A percentile compares a stretch with the other conserved stretches of the same genome.
Conservation (phyloP, 2,113 vertebrate genomes). For the Phylloscopus whistleri region DNA sequence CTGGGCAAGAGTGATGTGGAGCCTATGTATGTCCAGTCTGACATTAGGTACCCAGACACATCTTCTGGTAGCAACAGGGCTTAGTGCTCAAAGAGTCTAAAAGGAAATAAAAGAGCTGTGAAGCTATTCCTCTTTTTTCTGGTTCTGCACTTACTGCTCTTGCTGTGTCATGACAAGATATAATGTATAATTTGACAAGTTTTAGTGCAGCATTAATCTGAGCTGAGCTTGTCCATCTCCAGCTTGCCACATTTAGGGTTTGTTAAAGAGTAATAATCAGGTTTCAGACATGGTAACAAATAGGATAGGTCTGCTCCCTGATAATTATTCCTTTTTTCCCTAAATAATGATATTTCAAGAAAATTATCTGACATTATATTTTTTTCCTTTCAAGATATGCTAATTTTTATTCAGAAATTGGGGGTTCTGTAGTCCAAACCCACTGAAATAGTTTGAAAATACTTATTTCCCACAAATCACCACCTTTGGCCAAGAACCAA, state of each 20-base stretch:
- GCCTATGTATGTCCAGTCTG: background rate
- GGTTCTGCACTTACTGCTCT: background rate
- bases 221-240: background rate
- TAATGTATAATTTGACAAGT: background rate
- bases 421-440: background rate
- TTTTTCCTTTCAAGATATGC: background rate
- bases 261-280: background rate
- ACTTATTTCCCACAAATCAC: background rate
- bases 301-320: background rate
- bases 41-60: background rate
- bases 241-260: background rate
- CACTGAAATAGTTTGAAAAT: background rate
- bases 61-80: background rate
- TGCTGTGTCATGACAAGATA: background rate
- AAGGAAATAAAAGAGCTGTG: background rate
- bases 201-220: background rate
- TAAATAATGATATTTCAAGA: background rate
- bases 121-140: background rate
- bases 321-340: background rate
- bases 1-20: background rate
- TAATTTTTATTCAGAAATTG: background rate
- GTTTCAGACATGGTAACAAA: background rate
- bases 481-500: background rate
- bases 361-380: background rate
- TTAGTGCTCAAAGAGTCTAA: background rate